Evolutionary conservation across 2,797 vertebrate genomes (phyloP), one percentile per base, ranked within the genome.

Genomic region (Lacerta bilineata): DNA sequence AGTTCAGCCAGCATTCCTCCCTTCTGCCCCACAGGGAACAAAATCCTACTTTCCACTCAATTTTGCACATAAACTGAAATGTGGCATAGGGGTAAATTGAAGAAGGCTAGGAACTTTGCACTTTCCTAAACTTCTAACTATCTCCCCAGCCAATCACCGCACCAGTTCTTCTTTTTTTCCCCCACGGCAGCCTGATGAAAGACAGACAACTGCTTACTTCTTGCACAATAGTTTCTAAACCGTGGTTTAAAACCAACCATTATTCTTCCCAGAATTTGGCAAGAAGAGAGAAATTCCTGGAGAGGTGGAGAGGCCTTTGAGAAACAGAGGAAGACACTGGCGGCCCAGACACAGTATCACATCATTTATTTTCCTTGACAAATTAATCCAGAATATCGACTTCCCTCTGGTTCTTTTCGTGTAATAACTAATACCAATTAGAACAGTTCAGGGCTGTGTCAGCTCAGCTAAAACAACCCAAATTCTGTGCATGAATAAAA

Each of bases 241-340:
- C 25, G 61, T 86, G 84, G 72, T 39, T 77, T 43, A 41, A 82
- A 75, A 20, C 8, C 18, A 78, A 66, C 27, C 18, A 27, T 68
- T 46, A 78, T 68, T 86, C 66, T 80, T 71, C 23, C 66, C 66
- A 27, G 25, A 87, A 87, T 71, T 71, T 15, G 46, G 36, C 23
- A 87, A 27, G 25, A 71, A 29, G 15, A 71, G 46, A 55, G 39
- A 20, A 33, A 23, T 79, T 72, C 8, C 20, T 68, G 75, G 29
- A 78, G 27, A 85, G 39, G 43, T 20, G 27, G 10, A n/a, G 8
- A 64, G 27, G 17, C n/a, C 25, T 39, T 36, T 55, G 46, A 80
- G 66, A 33, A 80, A 36, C 36, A 4, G 64, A 3, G 77, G 85
- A 36, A 20, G 15, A 46, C 17, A 2, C 11, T 66, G 18, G 20